Percentiles rank a stretch among this genome's conserved stretches.
phyloP scores from a whole-genome alignment of 2,113 vertebrate species.

The Brienomyrus longianalis region DNA sequence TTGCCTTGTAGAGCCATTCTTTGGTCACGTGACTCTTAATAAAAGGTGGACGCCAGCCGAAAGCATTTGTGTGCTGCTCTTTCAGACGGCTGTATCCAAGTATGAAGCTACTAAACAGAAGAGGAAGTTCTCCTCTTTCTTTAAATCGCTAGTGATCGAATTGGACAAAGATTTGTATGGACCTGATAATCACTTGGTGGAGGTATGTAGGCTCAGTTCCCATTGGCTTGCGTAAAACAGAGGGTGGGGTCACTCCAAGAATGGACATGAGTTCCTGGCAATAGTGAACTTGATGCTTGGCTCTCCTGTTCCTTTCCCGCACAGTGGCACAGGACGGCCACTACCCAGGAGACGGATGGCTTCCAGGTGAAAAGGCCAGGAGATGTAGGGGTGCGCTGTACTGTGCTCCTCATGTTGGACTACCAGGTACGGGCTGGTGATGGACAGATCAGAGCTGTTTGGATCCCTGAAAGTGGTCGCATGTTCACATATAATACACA shows the following conservation, averaged over 20 bases:
- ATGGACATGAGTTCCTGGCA: not conserved
- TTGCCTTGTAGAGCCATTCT: not conserved
- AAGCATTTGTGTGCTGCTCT: constrained; percentile 28
- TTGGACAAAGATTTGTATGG: constrained; percentile 98
- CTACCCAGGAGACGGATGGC: constrained; percentile 96
- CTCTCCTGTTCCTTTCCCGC: constrained; percentile 13
- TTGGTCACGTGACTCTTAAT: not conserved
- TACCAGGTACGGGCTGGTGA: constrained; percentile 75
- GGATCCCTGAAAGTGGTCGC: not conserved
- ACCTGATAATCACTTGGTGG: constrained; percentile 97
- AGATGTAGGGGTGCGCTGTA: constrained; percentile 94
- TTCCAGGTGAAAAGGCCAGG: constrained; percentile 98
- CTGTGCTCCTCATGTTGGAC: constrained; percentile 96
- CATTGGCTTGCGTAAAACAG: not conserved
- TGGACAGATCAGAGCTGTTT: not conserved
- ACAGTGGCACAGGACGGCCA: constrained; percentile 97
- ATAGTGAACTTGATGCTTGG: not conserved
- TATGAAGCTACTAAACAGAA: constrained; percentile 99
- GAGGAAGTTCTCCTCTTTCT: constrained; percentile 98
- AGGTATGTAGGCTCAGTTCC: constrained; percentile 64
- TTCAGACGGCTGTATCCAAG: constrained; percentile 91
- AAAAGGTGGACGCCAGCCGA: not conserved
- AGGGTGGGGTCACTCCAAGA: not conserved
- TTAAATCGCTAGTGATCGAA: constrained; percentile 97
- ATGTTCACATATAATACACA: not conserved